A percentile compares a stretch with the other conserved stretches of the same genome.
phyloP scores from a whole-genome alignment of 2,888 invertebrate genomes.

The Eupithecia dodoneata region DNA sequence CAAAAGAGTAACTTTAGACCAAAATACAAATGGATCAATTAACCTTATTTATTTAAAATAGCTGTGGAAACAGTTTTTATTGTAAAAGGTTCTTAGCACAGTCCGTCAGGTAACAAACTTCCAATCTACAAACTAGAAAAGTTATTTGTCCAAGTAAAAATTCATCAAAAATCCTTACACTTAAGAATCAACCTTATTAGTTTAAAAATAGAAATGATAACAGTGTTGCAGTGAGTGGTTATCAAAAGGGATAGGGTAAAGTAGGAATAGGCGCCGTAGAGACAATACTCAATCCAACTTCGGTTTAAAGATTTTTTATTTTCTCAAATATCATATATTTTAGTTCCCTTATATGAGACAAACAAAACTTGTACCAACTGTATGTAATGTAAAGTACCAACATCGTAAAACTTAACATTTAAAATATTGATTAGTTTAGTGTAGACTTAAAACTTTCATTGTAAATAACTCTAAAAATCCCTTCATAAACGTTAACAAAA shows the following conservation, averaged over 20 bases:
- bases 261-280: background rate
- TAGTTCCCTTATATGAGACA: no score
- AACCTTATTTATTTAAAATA: background rate
- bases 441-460: no score
- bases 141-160: slow-evolving; percentile 37
- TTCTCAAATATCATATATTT: no score
- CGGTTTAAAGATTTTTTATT: no score
- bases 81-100: background rate
- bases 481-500: no score
- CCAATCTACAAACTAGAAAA: slow-evolving; percentile 41
- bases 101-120: background rate
- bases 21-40: background rate
- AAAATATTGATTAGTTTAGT: background rate
- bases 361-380: no score
- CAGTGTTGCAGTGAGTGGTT: slow-evolving; percentile 51
- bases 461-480: background rate
- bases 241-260: slow-evolving; percentile 55
- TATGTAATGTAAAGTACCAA: background rate
- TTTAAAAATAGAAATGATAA: slow-evolving; percentile 49
- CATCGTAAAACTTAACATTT: background rate
- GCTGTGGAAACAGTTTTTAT: background rate
- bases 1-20: no score
- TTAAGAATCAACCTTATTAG: slow-evolving; percentile 46
- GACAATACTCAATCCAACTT: background rate
- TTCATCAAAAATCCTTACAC: slow-evolving; percentile 31